Conservation (phyloP, 2,888 invertebrate genomes). For the Drosophila paracracens region DNA sequence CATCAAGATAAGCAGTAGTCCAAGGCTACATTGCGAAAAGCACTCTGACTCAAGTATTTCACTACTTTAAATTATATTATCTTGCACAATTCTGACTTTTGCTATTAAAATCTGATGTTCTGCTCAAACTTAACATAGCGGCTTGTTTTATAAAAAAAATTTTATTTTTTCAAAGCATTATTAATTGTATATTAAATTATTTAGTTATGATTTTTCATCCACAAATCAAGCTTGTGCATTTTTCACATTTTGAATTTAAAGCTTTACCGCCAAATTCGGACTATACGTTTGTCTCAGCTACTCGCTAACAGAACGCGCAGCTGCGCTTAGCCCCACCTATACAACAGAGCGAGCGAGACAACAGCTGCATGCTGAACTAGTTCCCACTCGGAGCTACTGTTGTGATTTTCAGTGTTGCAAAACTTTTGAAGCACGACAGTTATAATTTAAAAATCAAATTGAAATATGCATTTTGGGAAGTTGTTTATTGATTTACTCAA, state of each 20-base stretch:
- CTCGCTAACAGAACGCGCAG: background rate
- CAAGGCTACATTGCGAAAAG: slow-evolving; percentile 6
- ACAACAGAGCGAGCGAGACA: slow-evolving; percentile 16
- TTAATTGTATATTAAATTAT: background rate
- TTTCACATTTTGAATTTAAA: slow-evolving; percentile 18
- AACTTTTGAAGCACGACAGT: slow-evolving; percentile 3
- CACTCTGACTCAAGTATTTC: background rate
- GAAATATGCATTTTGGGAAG: background rate
- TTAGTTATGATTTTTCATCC: background rate
- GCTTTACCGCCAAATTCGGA: slow-evolving; percentile 20
- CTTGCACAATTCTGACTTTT: background rate
- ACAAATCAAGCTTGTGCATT: background rate
- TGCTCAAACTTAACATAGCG: background rate
- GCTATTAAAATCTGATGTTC: background rate
- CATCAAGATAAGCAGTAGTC: slow-evolving; percentile 2
- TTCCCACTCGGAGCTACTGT: slow-evolving; percentile 1
- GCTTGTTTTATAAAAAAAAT: background rate
- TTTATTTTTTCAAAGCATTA: background rate
- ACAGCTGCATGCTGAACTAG: slow-evolving; percentile 6
- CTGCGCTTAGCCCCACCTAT: background rate
- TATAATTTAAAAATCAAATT: slow-evolving; percentile 19
- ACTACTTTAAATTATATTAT: background rate
- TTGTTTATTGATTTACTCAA: slow-evolving; percentile 23
- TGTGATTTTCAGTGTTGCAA: slow-evolving; percentile 28
- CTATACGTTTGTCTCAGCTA: slow-evolving; percentile 18